Percentiles rank a stretch among this genome's conserved stretches.
Conservation (phyloP, 1,140 invertebrate species). For the Calliphora vicina region DNA sequence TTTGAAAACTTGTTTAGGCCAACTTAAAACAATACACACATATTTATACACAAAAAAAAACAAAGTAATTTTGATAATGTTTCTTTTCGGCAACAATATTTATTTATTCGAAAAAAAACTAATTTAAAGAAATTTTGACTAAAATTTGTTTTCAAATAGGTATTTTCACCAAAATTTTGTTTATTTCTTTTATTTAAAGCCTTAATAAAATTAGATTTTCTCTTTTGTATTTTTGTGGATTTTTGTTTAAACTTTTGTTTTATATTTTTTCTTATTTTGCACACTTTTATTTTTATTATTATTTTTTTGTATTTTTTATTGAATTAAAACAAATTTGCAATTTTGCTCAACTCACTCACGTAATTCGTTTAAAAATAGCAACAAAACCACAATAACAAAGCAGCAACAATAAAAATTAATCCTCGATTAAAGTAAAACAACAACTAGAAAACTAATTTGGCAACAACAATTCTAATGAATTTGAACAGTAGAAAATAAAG, state of each 20-base stretch:
- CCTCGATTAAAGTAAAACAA: no score
- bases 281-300: not conserved
- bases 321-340: not conserved
- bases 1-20: not conserved
- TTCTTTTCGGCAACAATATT: not conserved
- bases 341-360: conserved; percentile 17
- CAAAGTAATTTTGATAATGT: not conserved
- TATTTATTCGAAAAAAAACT: not conserved
- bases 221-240: not conserved
- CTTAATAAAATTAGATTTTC: not conserved
- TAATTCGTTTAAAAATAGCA: conserved; percentile 22
- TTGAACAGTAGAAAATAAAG: not conserved
- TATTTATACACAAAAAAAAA: no score
- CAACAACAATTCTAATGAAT: not conserved
- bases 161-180: no score
- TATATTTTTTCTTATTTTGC: conserved; percentile 6
- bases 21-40: not conserved
- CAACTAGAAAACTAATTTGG: no score
- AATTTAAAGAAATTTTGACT: not conserved
- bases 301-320: not conserved
- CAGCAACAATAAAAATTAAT: no score
- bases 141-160: no score
- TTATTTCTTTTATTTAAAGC: no score
- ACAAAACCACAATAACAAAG: not conserved
- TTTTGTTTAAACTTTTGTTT: not conserved